Base-by-base conservation (phyloP, 2,888 invertebrate species). In the Octodonta nipae region DNA sequence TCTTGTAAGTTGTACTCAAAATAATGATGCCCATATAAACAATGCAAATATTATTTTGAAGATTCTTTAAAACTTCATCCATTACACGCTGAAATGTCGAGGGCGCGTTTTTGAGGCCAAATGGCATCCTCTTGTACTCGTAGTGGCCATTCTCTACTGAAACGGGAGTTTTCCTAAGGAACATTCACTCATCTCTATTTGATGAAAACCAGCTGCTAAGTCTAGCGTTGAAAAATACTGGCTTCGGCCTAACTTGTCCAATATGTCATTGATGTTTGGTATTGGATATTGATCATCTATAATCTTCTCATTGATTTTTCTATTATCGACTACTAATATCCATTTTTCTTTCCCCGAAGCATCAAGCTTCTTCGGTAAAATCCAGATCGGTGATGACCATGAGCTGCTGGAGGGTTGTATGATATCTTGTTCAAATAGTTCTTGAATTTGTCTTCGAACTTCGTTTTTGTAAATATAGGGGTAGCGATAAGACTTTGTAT, bases 51-150 rank as follows among this genome's bases (percentile, higher is more conserved):
- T 31, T 31, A 11, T 34, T 36, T 16, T 36, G 36, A 8, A 32
- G 31, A 11, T 34, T 33, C 11, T 27, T 25, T 8, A 38, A 11
- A n/a, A 40, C 20, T 12, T 16, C 33, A 15, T 43, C 38, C 46
- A 45, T 49, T 13, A 20, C 11, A 5, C 30, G 4, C 13, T 24
- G 49, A 1, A 40, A 13, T 4, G 20, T 30, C 5, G 20, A 30
- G 6, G 30, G 20, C 3, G 30, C 30, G 12, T 30, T 30, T 22
- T 30, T 30, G 4, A 30, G 14, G 3, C 30, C 30, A 20, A 30
- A 75, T 1, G 46, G 47, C 47, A 54, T 47, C 15, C 45, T n/a
- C 3, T 10, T 11, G 8, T 29, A 37, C 22, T 35, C 31, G 28
- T 31, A 34, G 22, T 37, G 34, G 2, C 37, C 37, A 5, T 37